Base-by-base conservation (phyloP, 2,888 invertebrate genomes). In the Perdita meconis region DNA sequence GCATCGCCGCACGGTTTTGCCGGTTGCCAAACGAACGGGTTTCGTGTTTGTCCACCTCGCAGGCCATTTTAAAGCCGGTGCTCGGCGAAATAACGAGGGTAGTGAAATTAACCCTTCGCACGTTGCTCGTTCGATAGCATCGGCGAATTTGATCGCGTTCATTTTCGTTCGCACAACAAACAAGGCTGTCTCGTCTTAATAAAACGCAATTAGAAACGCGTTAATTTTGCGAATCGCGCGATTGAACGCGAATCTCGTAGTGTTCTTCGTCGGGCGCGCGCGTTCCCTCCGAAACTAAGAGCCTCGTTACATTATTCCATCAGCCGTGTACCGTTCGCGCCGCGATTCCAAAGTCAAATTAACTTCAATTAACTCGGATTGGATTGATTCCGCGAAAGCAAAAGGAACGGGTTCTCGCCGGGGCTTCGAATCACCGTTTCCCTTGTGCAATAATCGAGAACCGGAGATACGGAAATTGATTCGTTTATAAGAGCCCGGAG, bases 61-160 rank as follows among this genome's bases (percentile, higher is more conserved):
- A 12, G 36, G 63, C 67, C 68, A 51, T 74, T 84, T 83, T 30
- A 47, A 76, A 71, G 30, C 42, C 16, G n/a, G n/a, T 13, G 36
- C 44, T 12, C 55, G 24, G 47, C 59, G 24, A 53, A 60, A 67
- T 22, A 71, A 66, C 56, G 59, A 40, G 34, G 24, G 19, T 12
- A 38, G 19, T 50, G 57, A 60, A 60, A 47, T 71, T 64, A 67
- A 80, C 59, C 42, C 53, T 44, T 51, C 38, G 47, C 13, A 16
- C 65, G 24, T 38, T 38, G 42, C 44, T 26, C 30, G 40, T n/a
- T 30, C 71, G 42, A 65, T 65, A 26, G 19, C 47, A 19, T n/a
- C 47, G 47, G 12, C 22, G 10, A 47, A 19, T 2, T 47, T 47
- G 19, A 47, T 19, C 47, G 8, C 47, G 10, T 10, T 3, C 10